phyloP scores from a whole-genome alignment of 2,888 invertebrate genomes.

The Drosophila putrida region DNA sequence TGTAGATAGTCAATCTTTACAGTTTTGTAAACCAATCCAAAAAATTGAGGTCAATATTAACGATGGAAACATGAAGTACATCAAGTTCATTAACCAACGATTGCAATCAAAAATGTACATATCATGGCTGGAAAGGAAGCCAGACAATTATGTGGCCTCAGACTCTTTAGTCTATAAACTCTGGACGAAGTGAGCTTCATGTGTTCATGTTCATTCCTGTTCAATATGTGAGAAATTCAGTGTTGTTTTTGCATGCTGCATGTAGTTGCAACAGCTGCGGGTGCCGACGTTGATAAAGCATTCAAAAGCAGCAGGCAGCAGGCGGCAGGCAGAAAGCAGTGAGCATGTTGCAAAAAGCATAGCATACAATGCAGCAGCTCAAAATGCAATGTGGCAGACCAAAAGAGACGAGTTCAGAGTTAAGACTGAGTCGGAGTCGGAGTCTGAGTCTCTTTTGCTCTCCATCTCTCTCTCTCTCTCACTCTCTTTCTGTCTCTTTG shows the following conservation, averaged over 20 bases:
- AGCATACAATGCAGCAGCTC: slow-evolving; percentile 43
- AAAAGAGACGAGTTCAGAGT: slow-evolving; percentile 35
- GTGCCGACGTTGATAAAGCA: slow-evolving; percentile 71
- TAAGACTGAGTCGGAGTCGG: slow-evolving; percentile 32
- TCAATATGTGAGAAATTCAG: slow-evolving; percentile 53
- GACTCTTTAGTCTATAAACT: slow-evolving; percentile 16
- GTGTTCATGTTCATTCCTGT: slow-evolving; percentile 42
- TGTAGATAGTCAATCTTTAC: background rate
- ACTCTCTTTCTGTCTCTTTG: background rate
- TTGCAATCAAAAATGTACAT: slow-evolving; percentile 55
- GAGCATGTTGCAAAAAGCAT: slow-evolving; percentile 38
- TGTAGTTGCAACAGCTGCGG: slow-evolving; percentile 64
- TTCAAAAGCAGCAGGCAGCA: slow-evolving; percentile 46
- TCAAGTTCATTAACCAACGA: slow-evolving; percentile 74
- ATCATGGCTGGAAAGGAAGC: slow-evolving; percentile 39
- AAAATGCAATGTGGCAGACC: slow-evolving; percentile 25
- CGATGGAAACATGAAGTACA: slow-evolving; percentile 19
- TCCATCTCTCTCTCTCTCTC: background rate
- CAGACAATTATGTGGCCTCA: slow-evolving; percentile 56
- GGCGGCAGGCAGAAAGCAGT: slow-evolving; percentile 19
- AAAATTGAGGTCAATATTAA: slow-evolving; percentile 34
- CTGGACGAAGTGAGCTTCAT: slow-evolving; percentile 12
- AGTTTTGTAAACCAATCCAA: slow-evolving; percentile 29
- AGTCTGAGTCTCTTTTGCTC: slow-evolving; percentile 19
- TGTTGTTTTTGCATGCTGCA: slow-evolving; percentile 57